phyloP scores from a whole-genome alignment of 2,113 vertebrate species.

The Colinus virginianus region DNA sequence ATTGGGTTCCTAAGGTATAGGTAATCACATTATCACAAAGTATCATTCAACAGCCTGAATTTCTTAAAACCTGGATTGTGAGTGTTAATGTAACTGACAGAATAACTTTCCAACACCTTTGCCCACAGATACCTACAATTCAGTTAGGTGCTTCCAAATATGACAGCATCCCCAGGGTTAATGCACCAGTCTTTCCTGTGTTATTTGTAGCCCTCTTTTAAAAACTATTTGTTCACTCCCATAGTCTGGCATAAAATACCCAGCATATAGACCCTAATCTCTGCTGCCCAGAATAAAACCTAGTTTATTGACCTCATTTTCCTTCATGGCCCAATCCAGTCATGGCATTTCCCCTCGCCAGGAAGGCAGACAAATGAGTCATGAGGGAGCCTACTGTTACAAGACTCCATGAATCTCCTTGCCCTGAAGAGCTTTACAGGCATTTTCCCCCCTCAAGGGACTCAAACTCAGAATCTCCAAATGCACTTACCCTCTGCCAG shows the following conservation, averaged over 20 bases:
- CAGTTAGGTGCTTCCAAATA: neutral
- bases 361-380: conserved; percentile 25
- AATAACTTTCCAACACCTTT: neutral
- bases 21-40: neutral
- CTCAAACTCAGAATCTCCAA: conserved; percentile 36
- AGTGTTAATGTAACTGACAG: neutral
- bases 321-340: neutral
- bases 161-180: neutral
- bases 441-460: conserved; percentile 48
- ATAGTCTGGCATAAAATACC: neutral
- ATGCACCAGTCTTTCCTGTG: neutral
- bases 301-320: neutral
- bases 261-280: neutral
- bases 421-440: conserved; percentile 24
- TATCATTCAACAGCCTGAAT: neutral
- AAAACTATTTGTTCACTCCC: neutral
- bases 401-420: conserved; percentile 29
- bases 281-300: neutral
- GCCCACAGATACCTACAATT: neutral
- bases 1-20: neutral
- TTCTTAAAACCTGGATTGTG: neutral
- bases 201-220: conserved; percentile 7
- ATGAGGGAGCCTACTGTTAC: neutral
- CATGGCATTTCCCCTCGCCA: neutral
- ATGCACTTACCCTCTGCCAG: conserved; percentile 67